Percentiles rank a stretch among this genome's conserved stretches.
These are phyloP conservation scores for Sebastes trivittatus DNA, from an alignment of 2,797 vertebrate genomes.

Conservation along the genomic window DNA sequence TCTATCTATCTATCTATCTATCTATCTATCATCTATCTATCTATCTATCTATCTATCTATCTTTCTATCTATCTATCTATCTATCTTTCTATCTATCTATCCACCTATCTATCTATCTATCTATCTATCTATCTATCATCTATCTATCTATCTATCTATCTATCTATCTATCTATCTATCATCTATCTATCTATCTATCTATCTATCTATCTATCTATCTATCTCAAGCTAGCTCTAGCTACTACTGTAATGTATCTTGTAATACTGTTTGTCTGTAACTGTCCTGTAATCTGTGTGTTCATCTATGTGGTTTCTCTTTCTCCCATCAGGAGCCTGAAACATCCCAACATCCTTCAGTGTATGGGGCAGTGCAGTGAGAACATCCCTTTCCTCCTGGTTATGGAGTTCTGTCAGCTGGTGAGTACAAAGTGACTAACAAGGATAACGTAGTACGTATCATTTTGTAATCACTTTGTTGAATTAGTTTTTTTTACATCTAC, in stretches of 20 bases:
- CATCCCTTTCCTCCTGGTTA: slow-evolving; percentile 91
- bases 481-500: not conserved
- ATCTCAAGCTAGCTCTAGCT: too few relatives aligned
- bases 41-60: too few relatives aligned
- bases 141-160: not conserved
- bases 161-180: not conserved
- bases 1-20: not conserved
- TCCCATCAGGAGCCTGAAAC: slow-evolving; percentile 88
- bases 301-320: not conserved
- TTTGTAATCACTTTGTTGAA: not conserved
- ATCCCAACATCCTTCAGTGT: slow-evolving; percentile 93
- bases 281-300: not conserved
- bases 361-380: slow-evolving; percentile 91
- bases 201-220: not conserved
- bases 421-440: slow-evolving; percentile 47
- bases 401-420: slow-evolving; percentile 96
- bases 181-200: not conserved
- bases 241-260: too few relatives aligned
- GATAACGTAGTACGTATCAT: not conserved
- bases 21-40: not conserved
- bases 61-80: not conserved
- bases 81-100: too few relatives aligned
- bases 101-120: too few relatives aligned
- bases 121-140: not conserved
- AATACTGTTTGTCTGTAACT: not conserved